These are phyloP conservation scores for Orthosia gracilis DNA, from an alignment of 2,888 invertebrate genomes.

Conservation along the genomic window DNA sequence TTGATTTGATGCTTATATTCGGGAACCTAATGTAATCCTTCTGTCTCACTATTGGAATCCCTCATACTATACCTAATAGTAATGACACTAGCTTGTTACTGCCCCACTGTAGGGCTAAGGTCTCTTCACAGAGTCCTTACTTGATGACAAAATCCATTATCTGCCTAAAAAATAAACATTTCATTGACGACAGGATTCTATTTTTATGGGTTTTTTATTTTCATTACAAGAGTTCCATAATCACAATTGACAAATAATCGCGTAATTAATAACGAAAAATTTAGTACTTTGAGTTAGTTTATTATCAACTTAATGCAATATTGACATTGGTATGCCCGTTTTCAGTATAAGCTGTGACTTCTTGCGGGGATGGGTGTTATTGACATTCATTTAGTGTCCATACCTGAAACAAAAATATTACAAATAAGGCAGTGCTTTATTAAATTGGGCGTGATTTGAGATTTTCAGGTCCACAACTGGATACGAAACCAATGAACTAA, in stretches of 20 bases:
- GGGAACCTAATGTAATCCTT: neutral
- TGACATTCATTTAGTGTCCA: constrained; percentile 83
- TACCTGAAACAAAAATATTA: constrained; percentile 83
- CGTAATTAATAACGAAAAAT: constrained; percentile 84
- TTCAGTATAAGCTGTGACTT: constrained; percentile 68
- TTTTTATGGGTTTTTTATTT: constrained; percentile 78
- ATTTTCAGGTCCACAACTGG: no score
- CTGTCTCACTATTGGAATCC: no score
- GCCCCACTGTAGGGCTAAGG: no score
- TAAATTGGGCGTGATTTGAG: neutral
- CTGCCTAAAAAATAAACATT: constrained; percentile 76
- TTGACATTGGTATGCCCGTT: constrained; percentile 80
- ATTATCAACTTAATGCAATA: constrained; percentile 85
- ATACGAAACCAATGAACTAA: neutral
- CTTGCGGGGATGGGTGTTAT: constrained; percentile 50
- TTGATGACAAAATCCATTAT: constrained; percentile 40
- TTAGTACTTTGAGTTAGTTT: constrained; percentile 79
- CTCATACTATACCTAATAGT: no score
- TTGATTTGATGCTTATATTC: constrained; percentile 39
- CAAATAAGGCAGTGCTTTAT: constrained; percentile 1
- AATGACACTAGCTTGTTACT: no score
- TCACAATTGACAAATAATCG: constrained; percentile 73
- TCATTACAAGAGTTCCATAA: constrained; percentile 73
- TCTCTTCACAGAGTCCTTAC: neutral
- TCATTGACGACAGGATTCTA: constrained; percentile 75